Conservation (phyloP, 35 echinoderm and acorn worm species). For the Chiridota heheva region DNA sequence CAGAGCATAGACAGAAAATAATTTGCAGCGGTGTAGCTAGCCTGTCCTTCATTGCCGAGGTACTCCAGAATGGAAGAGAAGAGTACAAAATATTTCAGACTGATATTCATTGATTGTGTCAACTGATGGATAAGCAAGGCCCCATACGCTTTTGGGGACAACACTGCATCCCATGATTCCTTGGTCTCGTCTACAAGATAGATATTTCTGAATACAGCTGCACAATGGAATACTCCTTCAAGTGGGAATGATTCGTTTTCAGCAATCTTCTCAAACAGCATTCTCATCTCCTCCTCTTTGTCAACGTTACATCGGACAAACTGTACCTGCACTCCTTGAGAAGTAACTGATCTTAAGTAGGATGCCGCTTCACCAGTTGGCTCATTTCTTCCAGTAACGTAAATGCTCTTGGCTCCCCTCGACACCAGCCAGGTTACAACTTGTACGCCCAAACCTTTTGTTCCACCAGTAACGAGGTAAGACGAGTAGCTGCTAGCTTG, state of each 20-base stretch:
- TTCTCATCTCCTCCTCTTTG: not conserved
- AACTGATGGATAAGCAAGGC: slow-evolving; percentile 57
- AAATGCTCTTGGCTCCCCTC: slow-evolving; percentile 37
- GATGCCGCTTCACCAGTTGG: not conserved
- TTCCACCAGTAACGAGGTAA: slow-evolving; percentile 71
- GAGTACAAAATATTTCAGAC: slow-evolving; percentile 49
- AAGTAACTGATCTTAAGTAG: not conserved
- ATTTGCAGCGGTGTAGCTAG: slow-evolving; percentile 66
- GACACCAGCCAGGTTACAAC: slow-evolving; percentile 48
- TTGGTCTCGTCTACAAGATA: slow-evolving; percentile 13
- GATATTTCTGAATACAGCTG: slow-evolving; percentile 44
- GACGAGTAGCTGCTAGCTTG: not conserved
- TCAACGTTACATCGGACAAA: slow-evolving; percentile 38
- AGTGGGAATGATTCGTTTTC: not conserved
- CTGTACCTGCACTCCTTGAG: not conserved
- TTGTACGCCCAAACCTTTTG: slow-evolving; percentile 62
- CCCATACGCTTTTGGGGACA: slow-evolving; percentile 59
- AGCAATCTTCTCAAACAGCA: slow-evolving; percentile 8
- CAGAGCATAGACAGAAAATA: slow-evolving; percentile 45
- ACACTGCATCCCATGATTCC: slow-evolving; percentile 42
- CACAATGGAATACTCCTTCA: slow-evolving; percentile 64
- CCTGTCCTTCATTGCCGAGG: slow-evolving; percentile 69
- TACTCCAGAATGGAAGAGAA: slow-evolving; percentile 52
- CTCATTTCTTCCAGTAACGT: slow-evolving; percentile 22
- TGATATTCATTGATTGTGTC: slow-evolving; percentile 37